Conservation (phyloP, 2,888 invertebrate genomes). For the Erebia epiphron region DNA sequence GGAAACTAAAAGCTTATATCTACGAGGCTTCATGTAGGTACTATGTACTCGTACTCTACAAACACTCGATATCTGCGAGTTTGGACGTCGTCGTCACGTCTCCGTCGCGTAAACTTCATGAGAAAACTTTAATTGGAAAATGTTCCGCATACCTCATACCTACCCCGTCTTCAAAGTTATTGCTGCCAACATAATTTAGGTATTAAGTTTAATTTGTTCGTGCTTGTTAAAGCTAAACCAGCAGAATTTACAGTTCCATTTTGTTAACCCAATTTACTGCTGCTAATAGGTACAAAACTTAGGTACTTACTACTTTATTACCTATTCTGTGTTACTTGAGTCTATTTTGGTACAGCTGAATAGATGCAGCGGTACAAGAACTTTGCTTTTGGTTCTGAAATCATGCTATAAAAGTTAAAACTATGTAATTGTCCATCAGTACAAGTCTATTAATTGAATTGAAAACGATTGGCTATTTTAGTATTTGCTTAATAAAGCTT, state of each 20-base stretch:
- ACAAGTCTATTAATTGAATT: too few species aligned
- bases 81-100: constrained; percentile 47
- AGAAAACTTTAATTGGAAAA: constrained; percentile 73
- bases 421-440: too few species aligned
- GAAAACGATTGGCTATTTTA: too few species aligned
- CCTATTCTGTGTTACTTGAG: too few species aligned
- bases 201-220: constrained; percentile 23
- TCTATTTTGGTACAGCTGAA: too few species aligned
- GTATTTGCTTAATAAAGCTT: too few species aligned
- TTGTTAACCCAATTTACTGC: constrained; percentile 10
- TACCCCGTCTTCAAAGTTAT: constrained; percentile 33
- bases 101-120: constrained; percentile 53
- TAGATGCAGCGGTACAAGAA: too few species aligned
- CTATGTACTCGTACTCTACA: constrained; percentile 1
- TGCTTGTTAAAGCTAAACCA: constrained; percentile 18
- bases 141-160: constrained; percentile 40
- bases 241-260: constrained; percentile 14
- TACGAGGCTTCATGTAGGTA: not conserved
- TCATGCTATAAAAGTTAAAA: too few species aligned
- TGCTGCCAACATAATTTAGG: constrained; percentile 25
- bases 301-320: too few species aligned
- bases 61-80: constrained; percentile 10
- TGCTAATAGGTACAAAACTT: too few species aligned
- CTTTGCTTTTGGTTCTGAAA: too few species aligned
- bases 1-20: not conserved